phyloP scores from a whole-genome alignment of 2,797 vertebrate genomes.

The Ctenochaetus hawaiiensis region DNA sequence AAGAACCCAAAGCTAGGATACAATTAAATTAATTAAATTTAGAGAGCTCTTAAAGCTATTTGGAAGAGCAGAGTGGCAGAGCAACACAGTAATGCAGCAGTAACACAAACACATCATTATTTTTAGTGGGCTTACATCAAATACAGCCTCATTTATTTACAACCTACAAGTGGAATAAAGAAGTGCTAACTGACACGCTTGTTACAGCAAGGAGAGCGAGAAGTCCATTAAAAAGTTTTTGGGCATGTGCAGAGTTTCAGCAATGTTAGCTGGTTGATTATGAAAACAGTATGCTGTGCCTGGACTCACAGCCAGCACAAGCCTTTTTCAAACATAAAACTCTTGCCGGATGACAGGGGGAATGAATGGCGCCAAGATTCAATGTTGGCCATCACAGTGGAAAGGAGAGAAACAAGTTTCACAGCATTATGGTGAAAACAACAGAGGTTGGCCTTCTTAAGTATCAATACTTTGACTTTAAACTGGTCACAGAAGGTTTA shows the following conservation, averaged over 20 bases:
- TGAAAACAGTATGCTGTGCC: slow-evolving; percentile 79
- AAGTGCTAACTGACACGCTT: slow-evolving; percentile 73
- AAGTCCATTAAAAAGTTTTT: slow-evolving; percentile 65
- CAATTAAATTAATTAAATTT: slow-evolving; percentile 72
- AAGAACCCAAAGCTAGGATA: slow-evolving; percentile 56
- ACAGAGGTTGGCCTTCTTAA: slow-evolving; percentile 56
- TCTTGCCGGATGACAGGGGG: slow-evolving; percentile 71
- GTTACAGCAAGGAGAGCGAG: slow-evolving; percentile 66
- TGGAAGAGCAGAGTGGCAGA: slow-evolving; percentile 31
- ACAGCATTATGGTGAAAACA: slow-evolving; percentile 67
- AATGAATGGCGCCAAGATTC: slow-evolving; percentile 67
- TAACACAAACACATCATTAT: slow-evolving; percentile 69
- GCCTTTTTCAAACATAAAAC: slow-evolving; percentile 74
- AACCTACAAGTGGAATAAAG: slow-evolving; percentile 61
- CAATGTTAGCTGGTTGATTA: slow-evolving; percentile 75
- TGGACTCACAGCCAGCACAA: slow-evolving; percentile 75
- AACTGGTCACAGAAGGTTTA: slow-evolving; percentile 30
- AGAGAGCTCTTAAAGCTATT: slow-evolving; percentile 59
- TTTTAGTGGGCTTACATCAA: slow-evolving; percentile 73
- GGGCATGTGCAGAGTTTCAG: slow-evolving; percentile 67
- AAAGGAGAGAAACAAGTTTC: slow-evolving; percentile 78
- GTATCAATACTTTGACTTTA: slow-evolving; percentile 34
- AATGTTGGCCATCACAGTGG: slow-evolving; percentile 75
- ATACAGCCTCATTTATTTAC: slow-evolving; percentile 64
- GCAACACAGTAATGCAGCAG: slow-evolving; percentile 32